Percentiles rank a stretch among this genome's conserved stretches.
phyloP scores from a whole-genome alignment of 2,888 invertebrate genomes.

The Calameuta filiformis region DNA sequence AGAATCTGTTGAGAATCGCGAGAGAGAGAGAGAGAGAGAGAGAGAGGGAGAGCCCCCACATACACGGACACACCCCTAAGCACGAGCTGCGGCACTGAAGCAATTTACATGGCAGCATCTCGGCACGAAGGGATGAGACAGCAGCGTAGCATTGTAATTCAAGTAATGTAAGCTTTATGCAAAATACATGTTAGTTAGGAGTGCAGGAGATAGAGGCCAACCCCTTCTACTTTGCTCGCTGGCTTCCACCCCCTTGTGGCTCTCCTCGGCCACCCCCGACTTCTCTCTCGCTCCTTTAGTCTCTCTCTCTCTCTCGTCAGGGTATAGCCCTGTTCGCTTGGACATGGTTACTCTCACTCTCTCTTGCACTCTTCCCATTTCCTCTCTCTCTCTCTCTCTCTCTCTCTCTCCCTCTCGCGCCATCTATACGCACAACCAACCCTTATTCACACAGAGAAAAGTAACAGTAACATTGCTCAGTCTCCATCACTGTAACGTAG shows the following conservation, averaged over 20 bases:
- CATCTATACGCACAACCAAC: neutral
- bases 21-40: neutral
- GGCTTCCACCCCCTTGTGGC: conserved; percentile 24
- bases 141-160: conserved; percentile 62
- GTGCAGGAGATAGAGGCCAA: conserved; percentile 58
- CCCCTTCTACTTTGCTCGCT: conserved; percentile 28
- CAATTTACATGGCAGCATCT: conserved; percentile 62
- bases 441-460: neutral
- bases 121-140: conserved; percentile 51
- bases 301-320: conserved; percentile 15
- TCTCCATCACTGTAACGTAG: neutral
- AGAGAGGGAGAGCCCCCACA: conserved; percentile 5
- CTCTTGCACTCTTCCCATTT: conserved; percentile 18
- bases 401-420: conserved; percentile 11
- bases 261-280: conserved; percentile 23
- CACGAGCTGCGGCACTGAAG: conserved; percentile 44
- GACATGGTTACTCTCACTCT: conserved; percentile 41
- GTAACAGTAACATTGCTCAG: neutral
- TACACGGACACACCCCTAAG: conserved; percentile 23
- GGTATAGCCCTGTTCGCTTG: conserved; percentile 24
- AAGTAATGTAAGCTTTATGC: conserved; percentile 66
- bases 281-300: neutral
- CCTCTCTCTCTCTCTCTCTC: conserved; percentile 20
- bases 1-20: conserved; percentile 7
- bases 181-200: conserved; percentile 65